phyloP scores from a whole-genome alignment of 1,140 invertebrate species.

The Cydia amplana region DNA sequence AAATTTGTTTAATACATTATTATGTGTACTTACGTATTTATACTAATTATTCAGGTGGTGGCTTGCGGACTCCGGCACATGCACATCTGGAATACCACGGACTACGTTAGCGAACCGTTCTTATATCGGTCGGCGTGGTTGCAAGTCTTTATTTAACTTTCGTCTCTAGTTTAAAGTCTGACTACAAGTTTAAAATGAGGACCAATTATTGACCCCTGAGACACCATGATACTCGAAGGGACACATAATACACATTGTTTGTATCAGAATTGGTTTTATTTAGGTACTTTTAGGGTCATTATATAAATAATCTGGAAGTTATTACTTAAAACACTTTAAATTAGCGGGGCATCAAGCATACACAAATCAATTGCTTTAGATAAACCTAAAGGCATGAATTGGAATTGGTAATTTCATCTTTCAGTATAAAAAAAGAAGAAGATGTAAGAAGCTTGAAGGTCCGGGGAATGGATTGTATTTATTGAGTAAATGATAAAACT shows the following conservation, averaged over 20 bases:
- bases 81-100: slow-evolving; percentile 28
- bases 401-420: not conserved
- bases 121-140: slow-evolving; percentile 2
- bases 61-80: slow-evolving; percentile 10
- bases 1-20: not conserved
- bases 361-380: not conserved
- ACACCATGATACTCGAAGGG: not conserved
- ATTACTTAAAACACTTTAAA: not conserved
- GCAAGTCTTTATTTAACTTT: not conserved
- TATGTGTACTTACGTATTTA: slow-evolving; percentile 25
- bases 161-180: too few species aligned
- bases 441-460: not conserved
- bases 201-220: not conserved
- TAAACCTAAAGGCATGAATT: not conserved
- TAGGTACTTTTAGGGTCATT: not conserved
- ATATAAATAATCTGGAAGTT: not conserved
- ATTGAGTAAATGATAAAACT: not conserved
- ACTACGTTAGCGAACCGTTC: slow-evolving; percentile 23
- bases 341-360: not conserved
- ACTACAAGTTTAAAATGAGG: not conserved
- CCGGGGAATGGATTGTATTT: not conserved
- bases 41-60: slow-evolving; percentile 16
- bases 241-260: not conserved
- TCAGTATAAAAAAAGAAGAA: not conserved
- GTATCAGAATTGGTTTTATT: not conserved